Base-by-base conservation (phyloP, 2,113 vertebrate genomes). In the Myrmecophaga tridactyla region DNA sequence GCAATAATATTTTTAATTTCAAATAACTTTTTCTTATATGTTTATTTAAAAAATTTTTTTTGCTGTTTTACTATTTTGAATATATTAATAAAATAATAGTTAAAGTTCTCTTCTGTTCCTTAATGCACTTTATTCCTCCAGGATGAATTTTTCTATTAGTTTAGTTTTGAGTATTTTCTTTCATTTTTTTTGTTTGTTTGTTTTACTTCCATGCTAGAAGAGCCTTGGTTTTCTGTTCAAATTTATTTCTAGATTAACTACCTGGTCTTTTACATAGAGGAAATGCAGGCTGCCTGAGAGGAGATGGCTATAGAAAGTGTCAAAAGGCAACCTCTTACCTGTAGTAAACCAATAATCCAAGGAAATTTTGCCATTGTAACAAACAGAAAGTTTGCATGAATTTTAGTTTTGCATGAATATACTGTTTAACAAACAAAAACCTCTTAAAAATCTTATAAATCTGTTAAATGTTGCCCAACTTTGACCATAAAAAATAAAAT, bases 1-100 rank as follows among this genome's bases (percentile, higher is more conserved):
- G 56, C 17, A n/a, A n/a, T n/a, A 77, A 70, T 62, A 81, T 58
- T 48, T 94, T 94, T 34, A 58, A 60, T 83, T 92, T 84, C 36
- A 73, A 72, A 76, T 31, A 73, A 21, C 7, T 73, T 80, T 85
- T 77, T 63, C 29, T 82, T 56, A 1, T 41, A 84, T 62, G 20
- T 78, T 93, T 89, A 18, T 70, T 62, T 89, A 23, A 12, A 92
- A 88, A 94, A 80, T 46, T 58, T n/a, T 53, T 31, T 67, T 78
- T 95, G 43, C 18, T 53, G 12, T 80, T 78, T 56, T 65, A 90
- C 31, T 67, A 67, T 72, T 80, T 81, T 86, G 53, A 77, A 48
- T 77, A 60, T 58, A 43, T 78, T 78, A 91, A 39, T 92, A 81
- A 87, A 70, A 56, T 70, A 73, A 89, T 39, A 63, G 62, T 63